Evolutionary conservation across 2,888 invertebrate species (phyloP).

Genomic region (Adelphocoris suturalis): DNA sequence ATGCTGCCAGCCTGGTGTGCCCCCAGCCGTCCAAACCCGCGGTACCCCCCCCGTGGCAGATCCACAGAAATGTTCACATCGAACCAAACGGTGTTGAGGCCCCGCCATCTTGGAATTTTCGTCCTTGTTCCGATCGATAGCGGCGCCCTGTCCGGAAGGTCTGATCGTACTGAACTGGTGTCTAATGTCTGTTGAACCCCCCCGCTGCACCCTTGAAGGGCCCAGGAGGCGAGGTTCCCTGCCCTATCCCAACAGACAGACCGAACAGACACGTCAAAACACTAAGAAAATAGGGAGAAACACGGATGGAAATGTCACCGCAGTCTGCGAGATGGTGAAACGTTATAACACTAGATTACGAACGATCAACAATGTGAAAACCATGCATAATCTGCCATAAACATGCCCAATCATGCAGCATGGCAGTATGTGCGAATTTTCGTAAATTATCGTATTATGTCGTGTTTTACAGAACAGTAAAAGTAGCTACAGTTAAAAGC

Average conservation of each 20-base stretch:
- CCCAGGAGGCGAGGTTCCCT: neutral
- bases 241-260: constrained; percentile 30
- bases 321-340: too few relatives aligned
- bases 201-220: neutral
- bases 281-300: neutral
- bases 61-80: constrained; percentile 3
- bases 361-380: too few relatives aligned
- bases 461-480: too few relatives aligned
- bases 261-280: neutral
- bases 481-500: too few relatives aligned
- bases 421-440: too few relatives aligned
- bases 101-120: constrained; percentile 50
- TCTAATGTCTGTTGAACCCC: constrained; percentile 1
- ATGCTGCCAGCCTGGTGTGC: neutral
- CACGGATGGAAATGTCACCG: neutral
- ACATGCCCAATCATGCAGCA: too few relatives aligned
- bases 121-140: constrained; percentile 49
- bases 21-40: neutral
- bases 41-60: neutral
- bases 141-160: constrained; percentile 4
- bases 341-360: too few relatives aligned
- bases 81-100: constrained; percentile 2
- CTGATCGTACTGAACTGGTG: neutral
- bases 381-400: too few relatives aligned
- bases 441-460: too few relatives aligned